Evolutionary conservation across 2,888 invertebrate genomes (phyloP).

Genomic region (Bugulina stolonifera): DNA sequence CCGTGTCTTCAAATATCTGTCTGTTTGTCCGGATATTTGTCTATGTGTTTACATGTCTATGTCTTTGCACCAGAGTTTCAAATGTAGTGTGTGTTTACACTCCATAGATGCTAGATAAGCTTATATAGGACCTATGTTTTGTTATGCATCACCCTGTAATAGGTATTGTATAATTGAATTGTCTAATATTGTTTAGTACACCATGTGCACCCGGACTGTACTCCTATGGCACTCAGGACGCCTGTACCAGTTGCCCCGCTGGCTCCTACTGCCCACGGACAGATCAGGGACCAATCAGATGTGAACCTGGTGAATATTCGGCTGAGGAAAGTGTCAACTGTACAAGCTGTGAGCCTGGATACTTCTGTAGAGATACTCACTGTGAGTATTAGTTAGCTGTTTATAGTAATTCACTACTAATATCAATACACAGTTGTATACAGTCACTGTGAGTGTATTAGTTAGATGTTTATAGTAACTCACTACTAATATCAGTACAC

Average conservation of each 20-base stretch:
- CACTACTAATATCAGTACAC: neutral
- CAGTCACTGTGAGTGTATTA: neutral
- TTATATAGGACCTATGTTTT: too few species aligned
- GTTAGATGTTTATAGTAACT: neutral
- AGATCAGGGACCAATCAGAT: constrained; percentile 35
- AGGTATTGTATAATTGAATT: too few species aligned
- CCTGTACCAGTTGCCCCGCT: constrained; percentile 42
- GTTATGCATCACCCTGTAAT: too few species aligned
- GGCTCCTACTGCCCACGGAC: constrained; percentile 41
- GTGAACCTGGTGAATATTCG: constrained; percentile 41
- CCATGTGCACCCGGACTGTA: constrained; percentile 41
- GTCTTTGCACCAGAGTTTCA: too few species aligned
- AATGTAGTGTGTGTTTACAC: too few species aligned
- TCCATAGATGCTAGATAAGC: too few species aligned
- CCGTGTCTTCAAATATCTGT: too few species aligned
- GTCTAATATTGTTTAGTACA: too few species aligned
- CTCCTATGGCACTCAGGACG: constrained; percentile 39
- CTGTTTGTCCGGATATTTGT: too few species aligned
- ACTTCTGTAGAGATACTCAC: constrained; percentile 35
- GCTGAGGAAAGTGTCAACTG: constrained; percentile 41
- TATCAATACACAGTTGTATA: neutral
- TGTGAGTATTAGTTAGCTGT: constrained; percentile 15
- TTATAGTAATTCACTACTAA: neutral
- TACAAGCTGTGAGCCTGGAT: constrained; percentile 46
- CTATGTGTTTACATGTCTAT: too few species aligned